Conservation (phyloP, 2,113 vertebrate species). For the sheep (Ovis aries) region DNA sequence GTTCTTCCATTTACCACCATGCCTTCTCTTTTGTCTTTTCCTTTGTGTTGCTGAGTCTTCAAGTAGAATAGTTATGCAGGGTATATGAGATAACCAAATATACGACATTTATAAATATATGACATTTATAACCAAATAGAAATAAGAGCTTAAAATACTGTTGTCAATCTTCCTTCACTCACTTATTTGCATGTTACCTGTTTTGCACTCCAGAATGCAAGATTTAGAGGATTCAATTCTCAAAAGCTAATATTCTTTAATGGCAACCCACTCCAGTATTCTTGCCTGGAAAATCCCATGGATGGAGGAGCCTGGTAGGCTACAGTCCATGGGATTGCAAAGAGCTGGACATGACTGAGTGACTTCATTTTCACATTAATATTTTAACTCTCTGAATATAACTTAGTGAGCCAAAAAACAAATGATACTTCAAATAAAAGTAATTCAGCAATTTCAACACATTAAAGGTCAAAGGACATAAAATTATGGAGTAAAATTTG, state of each 20-base stretch:
- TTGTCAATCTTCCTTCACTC: neutral
- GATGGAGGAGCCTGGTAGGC: neutral
- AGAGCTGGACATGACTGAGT: neutral
- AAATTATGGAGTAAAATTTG: conserved; percentile 53
- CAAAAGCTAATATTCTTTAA: neutral
- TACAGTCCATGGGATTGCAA: neutral
- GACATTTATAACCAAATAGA: neutral
- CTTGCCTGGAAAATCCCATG: neutral
- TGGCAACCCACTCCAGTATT: neutral
- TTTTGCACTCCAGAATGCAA: neutral
- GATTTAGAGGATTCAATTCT: neutral
- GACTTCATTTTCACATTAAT: neutral
- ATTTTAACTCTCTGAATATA: neutral
- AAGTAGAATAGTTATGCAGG: neutral
- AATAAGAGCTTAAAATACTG: neutral
- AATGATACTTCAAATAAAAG: conserved; percentile 41
- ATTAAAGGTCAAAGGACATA: conserved; percentile 58
- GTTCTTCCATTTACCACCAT: neutral
- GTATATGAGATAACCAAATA: neutral
- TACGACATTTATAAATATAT: neutral
- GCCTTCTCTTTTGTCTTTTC: neutral
- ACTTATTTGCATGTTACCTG: neutral
- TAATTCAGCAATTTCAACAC: conserved; percentile 64
- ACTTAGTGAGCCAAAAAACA: conserved; percentile 13
- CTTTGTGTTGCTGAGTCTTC: neutral